Conservation (phyloP, 1,140 invertebrate species). For the Aricia agestis region DNA sequence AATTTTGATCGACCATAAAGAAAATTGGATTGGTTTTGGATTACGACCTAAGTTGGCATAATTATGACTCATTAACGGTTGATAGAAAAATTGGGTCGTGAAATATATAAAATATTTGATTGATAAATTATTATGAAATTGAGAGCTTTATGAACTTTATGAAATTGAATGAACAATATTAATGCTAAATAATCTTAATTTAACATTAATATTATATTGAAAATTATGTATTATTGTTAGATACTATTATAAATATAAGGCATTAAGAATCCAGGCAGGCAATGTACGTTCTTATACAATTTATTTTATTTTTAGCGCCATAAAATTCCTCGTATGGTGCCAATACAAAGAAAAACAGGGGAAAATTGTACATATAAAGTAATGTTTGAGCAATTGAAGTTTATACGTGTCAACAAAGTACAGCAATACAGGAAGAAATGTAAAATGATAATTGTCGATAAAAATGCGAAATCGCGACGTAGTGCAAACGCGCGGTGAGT, state of each 20-base stretch:
- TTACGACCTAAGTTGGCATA: constrained; percentile 1
- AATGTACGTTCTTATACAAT: background rate
- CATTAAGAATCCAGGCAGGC: too few species aligned
- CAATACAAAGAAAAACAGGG: background rate
- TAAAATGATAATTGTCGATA: constrained; percentile 58
- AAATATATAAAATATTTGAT: background rate
- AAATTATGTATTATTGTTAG: too few species aligned
- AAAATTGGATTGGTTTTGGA: constrained; percentile 13
- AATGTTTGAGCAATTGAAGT: constrained; percentile 29
- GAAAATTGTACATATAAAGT: constrained; percentile 19
- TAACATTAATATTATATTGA: too few species aligned
- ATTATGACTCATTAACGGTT: background rate
- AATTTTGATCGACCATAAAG: constrained; percentile 15
- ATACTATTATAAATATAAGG: too few species aligned
- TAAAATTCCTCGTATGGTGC: background rate
- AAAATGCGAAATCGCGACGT: constrained; percentile 44
- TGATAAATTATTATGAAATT: too few species aligned
- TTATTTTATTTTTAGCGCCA: background rate
- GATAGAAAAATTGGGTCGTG: background rate
- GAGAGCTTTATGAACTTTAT: too few species aligned
- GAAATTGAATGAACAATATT: too few species aligned
- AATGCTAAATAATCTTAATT: too few species aligned
- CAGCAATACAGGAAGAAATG: constrained; percentile 51
- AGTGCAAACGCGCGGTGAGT: constrained; percentile 32
- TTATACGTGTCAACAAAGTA: constrained; percentile 33